Conservation (phyloP, 1,140 invertebrate genomes). For the Heterodera carotae region DNA sequence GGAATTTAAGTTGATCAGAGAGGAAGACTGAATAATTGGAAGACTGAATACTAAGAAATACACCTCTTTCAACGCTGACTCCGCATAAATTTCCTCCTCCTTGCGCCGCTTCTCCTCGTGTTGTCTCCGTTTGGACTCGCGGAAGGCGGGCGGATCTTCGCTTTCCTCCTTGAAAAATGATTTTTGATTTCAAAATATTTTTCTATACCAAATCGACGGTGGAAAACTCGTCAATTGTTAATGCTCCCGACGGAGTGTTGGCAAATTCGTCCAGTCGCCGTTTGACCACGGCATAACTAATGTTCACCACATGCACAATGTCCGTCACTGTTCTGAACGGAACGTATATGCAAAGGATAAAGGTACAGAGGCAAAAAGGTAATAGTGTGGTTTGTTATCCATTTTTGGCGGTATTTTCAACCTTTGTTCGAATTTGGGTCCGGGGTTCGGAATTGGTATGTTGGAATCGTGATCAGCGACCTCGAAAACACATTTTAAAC, state of each 20-base stretch:
- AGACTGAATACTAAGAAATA: background rate
- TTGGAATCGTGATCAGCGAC: too few relatives aligned
- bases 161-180: constrained; percentile 54
- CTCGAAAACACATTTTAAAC: too few relatives aligned
- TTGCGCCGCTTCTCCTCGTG: constrained; percentile 37
- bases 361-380: too few relatives aligned
- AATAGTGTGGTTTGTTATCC: too few relatives aligned
- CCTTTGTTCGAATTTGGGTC: too few relatives aligned
- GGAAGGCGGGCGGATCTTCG: constrained; percentile 62
- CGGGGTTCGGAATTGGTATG: too few relatives aligned
- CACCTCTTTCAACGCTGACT: constrained; percentile 53
- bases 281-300: constrained; percentile 61
- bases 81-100: constrained; percentile 54
- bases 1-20: too few relatives aligned
- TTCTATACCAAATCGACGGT: constrained; percentile 82
- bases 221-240: constrained; percentile 96
- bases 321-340: constrained; percentile 76
- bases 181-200: constrained; percentile 5
- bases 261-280: constrained; percentile 86
- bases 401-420: too few relatives aligned
- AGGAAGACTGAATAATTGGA: too few relatives aligned
- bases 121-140: constrained; percentile 48
- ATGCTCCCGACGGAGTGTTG: constrained; percentile 82
- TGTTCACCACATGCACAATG: constrained; percentile 78
- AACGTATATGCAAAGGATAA: background rate